Conservation (phyloP, 2,113 vertebrate genomes). For the Phaethon lepturus region DNA sequence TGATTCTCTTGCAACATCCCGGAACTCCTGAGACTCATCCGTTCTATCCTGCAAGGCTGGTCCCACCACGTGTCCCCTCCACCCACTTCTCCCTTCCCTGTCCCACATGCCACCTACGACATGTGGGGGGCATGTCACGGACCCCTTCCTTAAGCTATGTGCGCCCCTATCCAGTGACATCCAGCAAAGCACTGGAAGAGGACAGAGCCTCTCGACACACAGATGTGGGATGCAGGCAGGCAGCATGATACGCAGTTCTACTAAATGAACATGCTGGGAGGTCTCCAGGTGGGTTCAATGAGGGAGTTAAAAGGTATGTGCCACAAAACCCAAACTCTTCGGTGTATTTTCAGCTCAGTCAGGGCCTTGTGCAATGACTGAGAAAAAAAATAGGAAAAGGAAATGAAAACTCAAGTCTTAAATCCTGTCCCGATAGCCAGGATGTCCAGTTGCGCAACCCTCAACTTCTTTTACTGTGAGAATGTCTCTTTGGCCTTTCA, state of each 20-base stretch:
- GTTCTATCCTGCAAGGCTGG: neutral
- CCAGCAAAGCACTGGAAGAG: neutral
- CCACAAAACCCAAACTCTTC: neutral
- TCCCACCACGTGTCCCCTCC: rapidly evolving
- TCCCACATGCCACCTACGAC: neutral
- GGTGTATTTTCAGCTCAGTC: neutral
- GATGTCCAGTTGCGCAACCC: neutral
- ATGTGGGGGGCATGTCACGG: rapidly evolving
- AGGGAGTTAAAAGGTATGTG: neutral
- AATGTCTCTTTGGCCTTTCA: neutral
- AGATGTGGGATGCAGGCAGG: too few relatives aligned
- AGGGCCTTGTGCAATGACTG: neutral
- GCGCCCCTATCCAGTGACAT: neutral
- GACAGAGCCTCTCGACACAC: neutral
- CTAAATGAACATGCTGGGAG: neutral
- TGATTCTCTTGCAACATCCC: neutral
- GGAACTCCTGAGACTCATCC: neutral
- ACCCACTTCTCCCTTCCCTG: neutral
- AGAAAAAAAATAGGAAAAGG: neutral
- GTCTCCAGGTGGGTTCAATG: neutral
- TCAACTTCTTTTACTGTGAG: neutral
- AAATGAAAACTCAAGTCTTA: neutral
- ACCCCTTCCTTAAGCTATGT: neutral
- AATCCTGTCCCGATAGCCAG: neutral
- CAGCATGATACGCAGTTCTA: rapidly evolving